Evolutionary conservation across 2,113 vertebrate species (phyloP).

Genomic region (Urocynchramus pylzowi): DNA sequence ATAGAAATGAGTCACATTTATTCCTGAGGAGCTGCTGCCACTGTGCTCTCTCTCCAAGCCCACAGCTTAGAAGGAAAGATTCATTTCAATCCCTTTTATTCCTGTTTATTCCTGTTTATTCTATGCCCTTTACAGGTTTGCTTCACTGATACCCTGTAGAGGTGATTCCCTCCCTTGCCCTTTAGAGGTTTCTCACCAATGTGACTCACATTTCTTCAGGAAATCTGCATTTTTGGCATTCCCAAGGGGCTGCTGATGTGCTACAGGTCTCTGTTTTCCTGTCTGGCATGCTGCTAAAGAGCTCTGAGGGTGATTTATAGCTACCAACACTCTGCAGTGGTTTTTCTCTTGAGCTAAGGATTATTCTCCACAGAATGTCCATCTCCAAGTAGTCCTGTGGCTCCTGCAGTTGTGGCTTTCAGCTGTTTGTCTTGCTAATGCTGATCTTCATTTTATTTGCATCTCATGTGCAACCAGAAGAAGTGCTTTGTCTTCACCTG

Average conservation of each 20-base stretch:
- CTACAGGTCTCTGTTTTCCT: not conserved
- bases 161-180: not conserved
- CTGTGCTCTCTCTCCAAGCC: not conserved
- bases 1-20: not conserved
- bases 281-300: not conserved
- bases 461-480: not conserved
- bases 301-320: not conserved
- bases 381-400: not conserved
- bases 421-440: not conserved
- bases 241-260: not conserved
- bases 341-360: not conserved
- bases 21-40: not conserved
- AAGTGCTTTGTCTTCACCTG: not conserved
- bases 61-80: not conserved
- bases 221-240: not conserved
- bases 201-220: not conserved
- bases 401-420: not conserved
- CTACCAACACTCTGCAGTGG: not conserved
- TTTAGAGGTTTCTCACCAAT: not conserved
- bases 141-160: not conserved
- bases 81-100: not conserved
- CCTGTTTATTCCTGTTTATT: not conserved
- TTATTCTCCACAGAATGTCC: not conserved
- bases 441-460: not conserved
- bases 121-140: not conserved